Base-by-base conservation (phyloP, 2,113 vertebrate genomes). In the Oriolus oriolus region DNA sequence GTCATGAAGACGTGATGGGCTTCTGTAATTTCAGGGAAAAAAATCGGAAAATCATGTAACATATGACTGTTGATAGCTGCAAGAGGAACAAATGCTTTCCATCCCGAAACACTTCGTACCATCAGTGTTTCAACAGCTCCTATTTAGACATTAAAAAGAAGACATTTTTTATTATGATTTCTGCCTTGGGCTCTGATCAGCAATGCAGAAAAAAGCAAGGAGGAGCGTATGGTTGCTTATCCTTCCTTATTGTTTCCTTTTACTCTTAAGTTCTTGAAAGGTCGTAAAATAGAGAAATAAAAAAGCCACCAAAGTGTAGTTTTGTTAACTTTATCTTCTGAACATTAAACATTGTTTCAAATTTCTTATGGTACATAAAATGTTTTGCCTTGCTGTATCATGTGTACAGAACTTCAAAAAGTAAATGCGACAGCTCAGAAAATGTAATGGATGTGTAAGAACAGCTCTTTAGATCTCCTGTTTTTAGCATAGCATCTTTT, bases 371-470 rank as follows among this genome's bases (percentile, higher is more conserved):
- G 98, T 96, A 89, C 97, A 98, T 98, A 98, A 98, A 98, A 97
- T 97, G 96, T 97, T 98, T 98, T 93, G 95, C 97, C 95, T 97
- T 96, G 96, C 97, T 93, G 97, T 97, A 98, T 98, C 97, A 68
- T 88, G 96, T 97, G 83, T 97, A 97, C 96, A 73, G 63, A 93
- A 98, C 98, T 98, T 99, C 98, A 98, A 99, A 98, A 98, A 97
- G 94, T 95, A 93, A 97, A 92, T 20, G 95, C 84, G 97, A 98
- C 98, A 98, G 98, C 98, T 97, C 97, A 97, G 97, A 98, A 98
- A 98, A 98, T 22, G 76, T 98, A 99, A 99, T 98, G 97, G 98
- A 98, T 98, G 98, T 98, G 98, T 97, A 98, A 98, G 96, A 97
- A 96, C 98, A 96, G 96, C 87, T 96, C 97, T 97, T 98, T 96